A percentile compares a stretch with the other conserved stretches of the same genome.
These are phyloP conservation scores for Boloria euphrosyne DNA, from an alignment of 2,888 invertebrate species.

Conservation along the genomic window DNA sequence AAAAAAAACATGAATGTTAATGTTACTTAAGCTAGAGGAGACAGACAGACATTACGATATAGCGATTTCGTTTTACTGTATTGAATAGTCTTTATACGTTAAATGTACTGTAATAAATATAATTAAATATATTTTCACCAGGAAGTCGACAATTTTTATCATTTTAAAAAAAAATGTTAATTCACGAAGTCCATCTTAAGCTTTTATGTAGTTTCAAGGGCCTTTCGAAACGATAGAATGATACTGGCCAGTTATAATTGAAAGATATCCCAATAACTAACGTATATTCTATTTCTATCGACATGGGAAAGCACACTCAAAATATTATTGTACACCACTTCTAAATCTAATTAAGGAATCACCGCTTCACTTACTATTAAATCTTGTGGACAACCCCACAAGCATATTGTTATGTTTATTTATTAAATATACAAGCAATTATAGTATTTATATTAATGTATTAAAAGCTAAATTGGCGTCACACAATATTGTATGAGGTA, in stretches of 20 bases:
- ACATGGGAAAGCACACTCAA: constrained; percentile 59
- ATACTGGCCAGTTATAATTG: neutral
- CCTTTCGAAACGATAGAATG: neutral
- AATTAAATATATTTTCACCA: too few species aligned
- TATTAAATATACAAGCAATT: constrained; percentile 13
- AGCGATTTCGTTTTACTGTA: too few species aligned
- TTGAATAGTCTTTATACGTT: too few species aligned
- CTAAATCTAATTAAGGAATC: constrained; percentile 49
- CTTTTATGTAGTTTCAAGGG: neutral
- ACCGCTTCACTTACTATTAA: constrained; percentile 51
- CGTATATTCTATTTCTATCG: constrained; percentile 51
- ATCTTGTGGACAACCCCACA: constrained; percentile 33
- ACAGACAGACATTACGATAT: too few species aligned
- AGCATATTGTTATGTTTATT: constrained; percentile 35
- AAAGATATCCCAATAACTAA: neutral
- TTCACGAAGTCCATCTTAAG: too few species aligned
- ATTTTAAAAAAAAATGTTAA: too few species aligned
- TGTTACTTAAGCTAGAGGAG: too few species aligned
- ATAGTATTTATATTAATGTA: neutral
- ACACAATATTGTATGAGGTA: constrained; percentile 10
- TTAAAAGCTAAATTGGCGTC: constrained; percentile 18
- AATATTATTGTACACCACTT: constrained; percentile 47
- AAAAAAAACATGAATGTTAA: too few species aligned
- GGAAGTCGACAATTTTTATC: too few species aligned
- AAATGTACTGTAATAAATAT: too few species aligned